Evolutionary conservation across 2,797 vertebrate species (phyloP).

Genomic region (Malurus splendens): DNA sequence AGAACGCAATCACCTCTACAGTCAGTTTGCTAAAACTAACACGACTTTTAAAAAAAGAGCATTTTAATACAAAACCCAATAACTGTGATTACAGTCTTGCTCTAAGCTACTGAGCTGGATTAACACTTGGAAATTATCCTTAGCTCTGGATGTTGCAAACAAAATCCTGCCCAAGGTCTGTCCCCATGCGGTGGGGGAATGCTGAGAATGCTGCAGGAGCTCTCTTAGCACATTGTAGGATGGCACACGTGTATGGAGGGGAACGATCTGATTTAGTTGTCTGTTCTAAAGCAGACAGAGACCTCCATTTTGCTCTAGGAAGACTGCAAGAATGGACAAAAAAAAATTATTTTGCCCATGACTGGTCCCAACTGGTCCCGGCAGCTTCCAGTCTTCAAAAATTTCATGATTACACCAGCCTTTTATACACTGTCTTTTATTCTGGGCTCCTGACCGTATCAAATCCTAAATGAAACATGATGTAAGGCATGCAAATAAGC

Average conservation of each 20-base stretch:
- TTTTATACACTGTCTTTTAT: slow-evolving; percentile 9
- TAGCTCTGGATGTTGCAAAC: neutral
- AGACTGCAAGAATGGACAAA: slow-evolving; percentile 63
- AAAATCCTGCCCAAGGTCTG: neutral
- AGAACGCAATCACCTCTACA: neutral
- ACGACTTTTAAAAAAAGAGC: neutral
- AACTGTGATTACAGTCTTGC: neutral
- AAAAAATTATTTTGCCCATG: slow-evolving; percentile 45
- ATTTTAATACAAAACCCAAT: neutral
- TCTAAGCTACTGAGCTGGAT: neutral
- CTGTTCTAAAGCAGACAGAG: slow-evolving; percentile 71
- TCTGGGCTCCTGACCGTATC: neutral
- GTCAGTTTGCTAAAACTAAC: neutral
- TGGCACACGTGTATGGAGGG: slow-evolving; percentile 49
- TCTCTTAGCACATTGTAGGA: rapidly evolving
- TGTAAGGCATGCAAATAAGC: slow-evolving; percentile 31
- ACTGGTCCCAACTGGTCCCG: neutral
- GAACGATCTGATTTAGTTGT: slow-evolving; percentile 65
- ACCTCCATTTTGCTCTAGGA: slow-evolving; percentile 73
- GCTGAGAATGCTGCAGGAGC: neutral
- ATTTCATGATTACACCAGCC: neutral
- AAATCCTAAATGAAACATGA: slow-evolving; percentile 32
- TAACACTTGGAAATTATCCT: neutral
- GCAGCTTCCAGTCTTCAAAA: slow-evolving; percentile 66
- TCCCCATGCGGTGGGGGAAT: neutral